Base-by-base conservation (phyloP, 2,113 vertebrate genomes). In the Heterotis niloticus region DNA sequence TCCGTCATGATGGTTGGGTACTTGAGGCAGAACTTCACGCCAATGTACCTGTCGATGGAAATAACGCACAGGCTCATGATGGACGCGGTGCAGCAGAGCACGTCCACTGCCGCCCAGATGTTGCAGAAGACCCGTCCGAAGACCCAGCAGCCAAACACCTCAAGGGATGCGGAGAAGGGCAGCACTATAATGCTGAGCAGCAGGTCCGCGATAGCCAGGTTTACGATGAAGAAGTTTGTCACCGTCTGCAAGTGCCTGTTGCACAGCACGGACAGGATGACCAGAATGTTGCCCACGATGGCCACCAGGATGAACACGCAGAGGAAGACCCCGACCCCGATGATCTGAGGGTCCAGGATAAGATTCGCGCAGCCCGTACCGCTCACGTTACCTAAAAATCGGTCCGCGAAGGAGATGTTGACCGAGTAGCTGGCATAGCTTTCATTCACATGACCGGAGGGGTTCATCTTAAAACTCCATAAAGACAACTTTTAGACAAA, bases 61-160 rank as follows among this genome's bases (percentile, higher is more conserved):
- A 99, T 99, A 84, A 97, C 92, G 86, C 98, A 99, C 57, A 99
- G 91, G 90, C 98, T 99, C 88, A 99, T 96, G 89, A 99, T 99
- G 84, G 97, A 99, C 29, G 98, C 98, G 0, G 98, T 98, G 90
- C 98, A 99, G 86, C 98, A 99, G 34, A 99, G 91, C 82, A 99
- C 98, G 18, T 99, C 98, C 91, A 99, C 97, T 0, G 97, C 98
- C 0, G 98, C 98, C 98, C 98, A 99, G 85, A 99, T 94, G 91
- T 98, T 96, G 84, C 98, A 99, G 91, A 99, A 99, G 70, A 96
- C 90, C 76, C 98, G 91, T 5, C 98, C 98, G 0, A 99, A 99
- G 85, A 93, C 93, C 98, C 98, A 99, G 88, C 95, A 96, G 28
- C 96, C 98, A 80, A 98, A 14, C 0, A 99, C 95, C 89, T 99